Conservation (phyloP, 2,888 invertebrate species). For the Helleia helle region DNA sequence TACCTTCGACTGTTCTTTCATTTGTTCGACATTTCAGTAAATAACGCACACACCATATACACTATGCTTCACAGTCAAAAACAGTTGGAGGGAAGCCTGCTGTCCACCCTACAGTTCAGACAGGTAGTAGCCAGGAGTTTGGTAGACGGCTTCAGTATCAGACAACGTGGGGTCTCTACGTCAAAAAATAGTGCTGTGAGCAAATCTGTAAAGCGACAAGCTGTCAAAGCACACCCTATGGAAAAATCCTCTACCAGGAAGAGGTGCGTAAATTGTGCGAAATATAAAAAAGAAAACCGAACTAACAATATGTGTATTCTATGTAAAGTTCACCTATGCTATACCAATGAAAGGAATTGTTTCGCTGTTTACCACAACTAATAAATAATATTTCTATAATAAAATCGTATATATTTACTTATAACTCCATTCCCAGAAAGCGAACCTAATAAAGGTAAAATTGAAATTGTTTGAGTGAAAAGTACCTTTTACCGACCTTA, state of each 20-base stretch:
- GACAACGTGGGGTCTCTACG: slow-evolving; percentile 6
- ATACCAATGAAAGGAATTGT: background rate
- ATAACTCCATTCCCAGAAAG: too few relatives aligned
- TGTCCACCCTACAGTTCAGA: slow-evolving; percentile 9
- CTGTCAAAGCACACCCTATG: slow-evolving; percentile 12
- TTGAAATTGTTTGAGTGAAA: too few relatives aligned
- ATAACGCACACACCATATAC: slow-evolving; percentile 8
- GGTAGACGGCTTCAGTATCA: slow-evolving; percentile 8
- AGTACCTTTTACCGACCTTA: slow-evolving; percentile 3
- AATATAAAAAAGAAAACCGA: background rate
- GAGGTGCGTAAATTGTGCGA: slow-evolving; percentile 9
- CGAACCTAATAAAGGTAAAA: too few relatives aligned
- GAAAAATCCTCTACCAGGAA: slow-evolving; percentile 3
- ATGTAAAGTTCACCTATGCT: slow-evolving; percentile 8
- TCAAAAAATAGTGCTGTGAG: background rate
- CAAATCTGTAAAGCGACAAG: slow-evolving; percentile 1
- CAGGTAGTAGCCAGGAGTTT: slow-evolving; percentile 9
- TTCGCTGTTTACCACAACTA: too few relatives aligned
- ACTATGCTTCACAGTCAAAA: slow-evolving; percentile 8
- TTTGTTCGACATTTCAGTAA: slow-evolving; percentile 9
- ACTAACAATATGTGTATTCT: slow-evolving; percentile 8
- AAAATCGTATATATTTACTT: too few relatives aligned
- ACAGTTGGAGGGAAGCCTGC: slow-evolving; percentile 5
- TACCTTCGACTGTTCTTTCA: slow-evolving; percentile 15
- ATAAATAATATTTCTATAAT: too few relatives aligned